Evolutionary conservation across 2,797 vertebrate species (phyloP), one percentile per base, ranked within the genome.

Genomic region (Manis javanica): DNA sequence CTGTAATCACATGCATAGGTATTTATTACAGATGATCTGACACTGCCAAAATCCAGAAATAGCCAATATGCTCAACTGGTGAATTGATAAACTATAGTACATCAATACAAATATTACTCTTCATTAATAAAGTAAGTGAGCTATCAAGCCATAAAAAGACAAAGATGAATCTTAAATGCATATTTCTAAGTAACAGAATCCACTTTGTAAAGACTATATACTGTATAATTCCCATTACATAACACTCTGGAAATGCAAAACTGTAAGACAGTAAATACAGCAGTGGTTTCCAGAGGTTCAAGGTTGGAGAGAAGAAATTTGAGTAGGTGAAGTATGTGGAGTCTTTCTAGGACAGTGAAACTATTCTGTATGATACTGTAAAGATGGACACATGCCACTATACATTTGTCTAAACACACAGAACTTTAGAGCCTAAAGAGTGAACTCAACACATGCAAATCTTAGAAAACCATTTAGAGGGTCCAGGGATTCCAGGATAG

Each of bases 241-340:
- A 69, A 61, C 8, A 37, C 71, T 61, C 7, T 57, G 26, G 8
- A 84, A 64, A 85, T 71, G 16, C 12, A 92, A 75, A 92, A 42
- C 3, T 29, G 59, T 61, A 11, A 75, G 14, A 46, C 9, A 88
- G 5, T 63, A 77, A 77, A 69, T 29, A 46, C 16, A 68, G 34
- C 7, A 2, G 1, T 83, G 10, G 5, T 82, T 37, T 61, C 23
- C 3, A 24, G 7, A 6, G 4, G 5, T n/a, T 12, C 0, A 61
- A 9, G 4, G 31, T 37, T 68, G 18, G 26, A 83, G 16, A 46
- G 29, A 75, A 6, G 34, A 37, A 78, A 3, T 78, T 95, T 78
- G 18, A 37, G 29, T 13, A 71, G 31, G 29, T 77, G 13, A 92
- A 26, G 18, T 51, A 77, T 15, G 19, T 77, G 26, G 5, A 21